Evolutionary conservation across 2,888 invertebrate genomes (phyloP), one percentile per base, ranked within the genome.

Genomic region (Acanthosoma haemorrhoidale): DNA sequence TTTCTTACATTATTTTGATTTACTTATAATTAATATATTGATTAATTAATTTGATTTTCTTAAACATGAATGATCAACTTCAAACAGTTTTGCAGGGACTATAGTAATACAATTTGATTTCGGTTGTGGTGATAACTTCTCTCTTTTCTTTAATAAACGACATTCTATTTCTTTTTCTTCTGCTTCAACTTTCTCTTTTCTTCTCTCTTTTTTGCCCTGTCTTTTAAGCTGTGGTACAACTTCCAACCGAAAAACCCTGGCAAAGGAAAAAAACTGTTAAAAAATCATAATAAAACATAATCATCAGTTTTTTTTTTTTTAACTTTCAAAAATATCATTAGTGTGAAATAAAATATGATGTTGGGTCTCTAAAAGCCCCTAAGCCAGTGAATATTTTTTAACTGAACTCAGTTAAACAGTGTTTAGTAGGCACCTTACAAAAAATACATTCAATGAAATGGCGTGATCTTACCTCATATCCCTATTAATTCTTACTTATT

Each of bases 171-270:
- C 66, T 73, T 74, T 70, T 74, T 74, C 64, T 74, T 74, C 60
- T 70, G 72, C 59, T 74, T 74, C 9, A 74, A 51, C n/a, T 70
- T 73, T 60, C 73, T 74, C 70, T 74, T 74, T 39, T 74, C 74
- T 73, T 73, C 74, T 36, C 68, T 38, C 59, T 70, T 74, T 69
- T 69, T 74, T 58, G 73, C 70, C 61, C 68, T 58, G 18, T 73
- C 74, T 63, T 71, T 73, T 34, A 74, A 38, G 57, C 74, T 73
- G n/a, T 70, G 69, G 69, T 71, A 74, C 13, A 74, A 69, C 51
- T 72, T 74, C 68, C 70, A 74, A 11, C 74, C 74, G 69, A 73
- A 72, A 67, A 73, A 74, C 11, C 61, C 74, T 74, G n/a, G n/a
- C n/a, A n/a, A n/a, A n/a, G n/a, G n/a, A n/a, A n/a, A n/a, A n/a